These are phyloP conservation scores for Chironomus striatipennis DNA, from an alignment of 1,140 invertebrate species.

Conservation along the genomic window DNA sequence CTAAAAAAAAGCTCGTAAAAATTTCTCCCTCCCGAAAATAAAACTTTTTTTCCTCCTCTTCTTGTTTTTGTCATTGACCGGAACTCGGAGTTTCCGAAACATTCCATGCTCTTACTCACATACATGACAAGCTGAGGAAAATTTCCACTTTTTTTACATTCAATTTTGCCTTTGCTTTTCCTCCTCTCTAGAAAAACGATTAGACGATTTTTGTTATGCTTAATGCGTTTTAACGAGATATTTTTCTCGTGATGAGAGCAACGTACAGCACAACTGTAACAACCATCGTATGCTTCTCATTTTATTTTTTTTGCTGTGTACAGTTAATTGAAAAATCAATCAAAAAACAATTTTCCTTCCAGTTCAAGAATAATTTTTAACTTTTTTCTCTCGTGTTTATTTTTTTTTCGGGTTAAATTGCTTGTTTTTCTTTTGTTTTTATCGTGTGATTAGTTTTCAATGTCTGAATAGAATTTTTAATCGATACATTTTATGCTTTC, in stretches of 20 bases:
- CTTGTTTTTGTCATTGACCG: constrained; percentile 10
- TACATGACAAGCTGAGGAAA: neutral
- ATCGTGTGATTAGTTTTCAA: neutral
- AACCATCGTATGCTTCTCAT: neutral
- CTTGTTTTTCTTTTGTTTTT: neutral
- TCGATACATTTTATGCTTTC: too few relatives aligned
- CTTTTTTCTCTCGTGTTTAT: neutral
- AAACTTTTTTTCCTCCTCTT: neutral
- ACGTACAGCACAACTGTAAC: too few relatives aligned
- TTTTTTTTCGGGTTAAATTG: constrained; percentile 3
- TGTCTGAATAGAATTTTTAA: too few relatives aligned
- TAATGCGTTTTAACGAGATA: neutral
- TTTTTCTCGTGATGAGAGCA: too few relatives aligned
- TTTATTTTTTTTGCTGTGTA: neutral
- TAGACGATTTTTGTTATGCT: neutral
- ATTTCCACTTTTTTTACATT: neutral
- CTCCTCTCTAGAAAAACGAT: neutral
- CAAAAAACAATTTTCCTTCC: constrained; percentile 15
- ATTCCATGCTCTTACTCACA: neutral
- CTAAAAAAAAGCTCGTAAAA: neutral
- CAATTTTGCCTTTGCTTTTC: neutral
- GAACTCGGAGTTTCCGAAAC: neutral
- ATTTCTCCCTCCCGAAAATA: neutral
- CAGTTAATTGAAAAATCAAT: constrained; percentile 23
- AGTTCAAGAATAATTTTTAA: neutral